Percentiles rank a stretch among this genome's conserved stretches.
phyloP scores from a whole-genome alignment of 2,113 vertebrate genomes.

The Sorex araneus region DNA sequence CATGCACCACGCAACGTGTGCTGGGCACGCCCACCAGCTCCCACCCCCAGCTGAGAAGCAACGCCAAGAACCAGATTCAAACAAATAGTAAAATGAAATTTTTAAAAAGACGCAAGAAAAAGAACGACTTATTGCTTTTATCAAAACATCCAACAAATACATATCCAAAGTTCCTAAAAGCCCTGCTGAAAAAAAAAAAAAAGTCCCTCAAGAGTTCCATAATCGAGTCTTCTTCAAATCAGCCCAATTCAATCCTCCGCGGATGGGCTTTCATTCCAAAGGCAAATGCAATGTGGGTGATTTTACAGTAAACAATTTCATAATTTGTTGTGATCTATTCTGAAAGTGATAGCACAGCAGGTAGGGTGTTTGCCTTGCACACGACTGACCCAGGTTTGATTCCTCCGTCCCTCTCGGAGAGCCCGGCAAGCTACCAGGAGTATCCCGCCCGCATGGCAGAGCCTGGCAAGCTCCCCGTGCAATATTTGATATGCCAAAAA shows the following conservation, averaged over 20 bases:
- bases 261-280: too few species aligned
- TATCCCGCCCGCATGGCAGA: too few species aligned
- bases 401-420: too few species aligned
- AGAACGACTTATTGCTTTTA: neutral
- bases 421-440: too few species aligned
- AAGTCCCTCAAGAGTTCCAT: neutral
- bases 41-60: neutral
- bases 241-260: neutral
- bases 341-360: neutral
- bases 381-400: too few species aligned
- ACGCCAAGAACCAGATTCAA: neutral
- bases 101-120: neutral
- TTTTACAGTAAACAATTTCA: neutral
- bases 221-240: neutral
- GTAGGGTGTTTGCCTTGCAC: too few species aligned
- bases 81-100: neutral
- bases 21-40: neutral
- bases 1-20: too few species aligned
- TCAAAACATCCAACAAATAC: neutral
- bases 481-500: too few species aligned
- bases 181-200: too few species aligned
- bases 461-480: too few species aligned
- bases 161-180: neutral
- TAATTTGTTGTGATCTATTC: neutral
- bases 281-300: neutral